A percentile compares a stretch with the other conserved stretches of the same genome.
Evolutionary conservation across 2,113 vertebrate species (phyloP).

Genomic region (Psophia crepitans): DNA sequence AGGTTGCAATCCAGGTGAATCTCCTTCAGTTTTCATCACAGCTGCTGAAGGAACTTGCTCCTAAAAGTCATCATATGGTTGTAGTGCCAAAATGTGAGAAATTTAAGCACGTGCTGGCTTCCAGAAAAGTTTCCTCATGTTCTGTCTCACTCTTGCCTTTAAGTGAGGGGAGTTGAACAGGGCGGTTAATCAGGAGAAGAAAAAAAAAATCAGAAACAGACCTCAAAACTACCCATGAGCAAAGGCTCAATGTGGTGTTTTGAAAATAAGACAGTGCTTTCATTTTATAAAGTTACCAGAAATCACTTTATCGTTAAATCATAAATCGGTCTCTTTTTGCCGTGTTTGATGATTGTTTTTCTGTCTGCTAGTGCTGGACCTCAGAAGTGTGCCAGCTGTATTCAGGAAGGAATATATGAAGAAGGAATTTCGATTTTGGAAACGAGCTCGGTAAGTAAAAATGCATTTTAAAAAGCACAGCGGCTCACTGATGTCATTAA

Average conservation of each 20-base stretch:
- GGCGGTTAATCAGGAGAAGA: neutral
- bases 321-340: neutral
- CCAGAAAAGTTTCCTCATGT: neutral
- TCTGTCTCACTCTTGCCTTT: neutral
- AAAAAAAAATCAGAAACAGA: neutral
- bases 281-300: neutral
- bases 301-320: neutral
- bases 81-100: neutral
- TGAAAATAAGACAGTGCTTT: neutral
- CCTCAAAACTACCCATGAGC: neutral
- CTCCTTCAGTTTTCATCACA: neutral
- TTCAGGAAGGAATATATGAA: constrained; percentile 88
- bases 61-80: neutral
- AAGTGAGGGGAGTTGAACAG: neutral
- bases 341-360: neutral
- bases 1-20: neutral
- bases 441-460: constrained; percentile 84
- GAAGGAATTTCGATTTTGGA: constrained; percentile 87
- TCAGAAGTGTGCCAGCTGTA: constrained; percentile 88
- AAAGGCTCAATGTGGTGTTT: neutral
- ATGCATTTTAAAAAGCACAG: neutral
- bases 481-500: neutral
- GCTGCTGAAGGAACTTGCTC: neutral
- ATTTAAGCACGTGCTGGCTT: neutral
- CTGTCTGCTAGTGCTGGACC: constrained; percentile 80